phyloP scores from a whole-genome alignment of 2,888 invertebrate genomes.

The Cryptus armator region DNA sequence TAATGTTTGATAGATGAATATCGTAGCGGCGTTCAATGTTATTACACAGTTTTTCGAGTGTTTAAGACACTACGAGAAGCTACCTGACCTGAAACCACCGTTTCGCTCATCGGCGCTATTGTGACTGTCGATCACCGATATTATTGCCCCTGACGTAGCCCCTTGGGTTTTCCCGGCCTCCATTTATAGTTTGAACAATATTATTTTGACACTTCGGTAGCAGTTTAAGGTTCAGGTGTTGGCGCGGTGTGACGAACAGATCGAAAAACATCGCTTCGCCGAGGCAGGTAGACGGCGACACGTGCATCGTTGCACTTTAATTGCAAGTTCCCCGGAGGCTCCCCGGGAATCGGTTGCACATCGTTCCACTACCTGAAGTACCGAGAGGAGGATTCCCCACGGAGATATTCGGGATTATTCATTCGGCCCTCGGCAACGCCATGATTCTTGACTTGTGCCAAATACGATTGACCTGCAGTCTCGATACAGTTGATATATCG shows the following conservation, averaged over 20 bases:
- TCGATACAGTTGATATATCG: constrained; percentile 14
- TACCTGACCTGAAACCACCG: constrained; percentile 23
- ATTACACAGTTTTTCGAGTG: background rate
- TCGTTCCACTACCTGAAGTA: background rate
- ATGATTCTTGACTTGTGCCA: constrained; percentile 15
- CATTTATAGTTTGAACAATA: constrained; percentile 26
- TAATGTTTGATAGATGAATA: background rate
- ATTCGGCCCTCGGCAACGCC: background rate
- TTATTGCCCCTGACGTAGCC: constrained; percentile 21
- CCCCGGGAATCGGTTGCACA: background rate
- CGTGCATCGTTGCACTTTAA: constrained; percentile 22
- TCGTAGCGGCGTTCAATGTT: background rate
- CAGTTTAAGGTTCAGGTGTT: constrained; percentile 47
- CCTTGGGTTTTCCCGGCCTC: constrained; percentile 46
- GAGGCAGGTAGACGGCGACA: constrained; percentile 19
- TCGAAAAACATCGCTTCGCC: background rate
- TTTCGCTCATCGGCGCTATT: constrained; percentile 28
- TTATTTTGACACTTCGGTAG: constrained; percentile 61
- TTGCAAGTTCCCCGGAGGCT: background rate
- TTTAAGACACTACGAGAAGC: background rate
- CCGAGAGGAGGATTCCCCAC: background rate
- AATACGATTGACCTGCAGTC: background rate
- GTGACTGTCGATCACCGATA: constrained; percentile 32
- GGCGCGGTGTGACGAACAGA: constrained; percentile 25
- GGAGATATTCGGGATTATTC: background rate